phyloP scores from a whole-genome alignment of 92 coral and sea anemone species.

The Palythoa grandis region DNA sequence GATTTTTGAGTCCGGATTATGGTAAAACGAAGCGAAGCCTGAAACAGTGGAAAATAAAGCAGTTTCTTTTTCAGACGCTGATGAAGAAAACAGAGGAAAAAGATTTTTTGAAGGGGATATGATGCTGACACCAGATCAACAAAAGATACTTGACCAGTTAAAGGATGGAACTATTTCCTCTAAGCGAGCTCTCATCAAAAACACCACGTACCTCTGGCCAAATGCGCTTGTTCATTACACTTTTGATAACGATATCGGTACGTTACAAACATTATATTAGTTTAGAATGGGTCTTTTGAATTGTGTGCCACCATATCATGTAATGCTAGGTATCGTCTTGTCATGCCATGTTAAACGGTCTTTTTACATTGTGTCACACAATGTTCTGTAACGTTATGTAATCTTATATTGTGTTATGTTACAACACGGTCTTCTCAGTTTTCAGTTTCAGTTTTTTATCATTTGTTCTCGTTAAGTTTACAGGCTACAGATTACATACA shows the following conservation, averaged over 20 bases:
- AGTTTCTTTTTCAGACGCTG: constrained; percentile 38
- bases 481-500: too few species aligned
- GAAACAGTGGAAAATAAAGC: too few species aligned
- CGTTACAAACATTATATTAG: constrained; percentile 3
- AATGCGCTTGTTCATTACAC: constrained; percentile 72
- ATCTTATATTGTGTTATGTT: neutral
- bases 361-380: neutral
- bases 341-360: neutral
- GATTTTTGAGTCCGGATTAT: too few species aligned
- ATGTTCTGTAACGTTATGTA: neutral
- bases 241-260: constrained; percentile 81
- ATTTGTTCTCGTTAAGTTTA: too few species aligned
- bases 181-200: constrained; percentile 80
- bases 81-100: constrained; percentile 85
- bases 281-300: neutral
- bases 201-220: constrained; percentile 80
- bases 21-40: too few species aligned
- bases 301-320: neutral
- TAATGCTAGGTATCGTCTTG: neutral
- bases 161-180: constrained; percentile 51
- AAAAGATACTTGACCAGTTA: constrained; percentile 59
- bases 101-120: constrained; percentile 93
- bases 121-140: constrained; percentile 76
- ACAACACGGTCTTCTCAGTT: neutral
- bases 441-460: too few species aligned